Evolutionary conservation across 2,888 invertebrate genomes (phyloP).

Genomic region (Tenthredo notha): DNA sequence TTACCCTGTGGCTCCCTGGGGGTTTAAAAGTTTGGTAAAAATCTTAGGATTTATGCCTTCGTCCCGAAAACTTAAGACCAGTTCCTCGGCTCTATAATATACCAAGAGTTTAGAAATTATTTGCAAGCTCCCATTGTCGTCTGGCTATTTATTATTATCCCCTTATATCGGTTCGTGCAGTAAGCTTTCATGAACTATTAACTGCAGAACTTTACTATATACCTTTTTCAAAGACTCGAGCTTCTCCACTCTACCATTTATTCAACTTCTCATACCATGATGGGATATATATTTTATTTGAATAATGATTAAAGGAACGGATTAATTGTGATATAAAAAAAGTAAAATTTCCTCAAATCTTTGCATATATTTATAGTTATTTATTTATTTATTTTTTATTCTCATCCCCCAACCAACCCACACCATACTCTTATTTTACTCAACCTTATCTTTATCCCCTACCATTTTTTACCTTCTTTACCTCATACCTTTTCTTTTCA

Average conservation of each 20-base stretch:
- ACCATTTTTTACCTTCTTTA: not conserved
- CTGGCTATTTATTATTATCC: constrained; percentile 74
- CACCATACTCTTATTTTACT: not conserved
- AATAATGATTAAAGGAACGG: not conserved
- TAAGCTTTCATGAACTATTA: constrained; percentile 41
- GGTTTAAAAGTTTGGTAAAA: constrained; percentile 42
- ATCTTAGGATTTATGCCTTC: constrained; percentile 39
- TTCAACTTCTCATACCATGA: not conserved
- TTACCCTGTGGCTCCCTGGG: constrained; percentile 11
- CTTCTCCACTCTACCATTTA: not conserved
- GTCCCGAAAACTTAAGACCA: not conserved
- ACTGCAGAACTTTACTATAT: constrained; percentile 27
- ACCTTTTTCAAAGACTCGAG: not conserved
- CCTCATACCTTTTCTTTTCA: not conserved
- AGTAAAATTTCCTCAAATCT: constrained; percentile 28
- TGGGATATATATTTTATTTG: not conserved
- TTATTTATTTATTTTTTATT: not conserved
- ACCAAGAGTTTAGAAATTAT: constrained; percentile 61
- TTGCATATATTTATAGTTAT: not conserved
- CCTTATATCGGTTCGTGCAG: constrained; percentile 53
- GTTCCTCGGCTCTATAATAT: not conserved
- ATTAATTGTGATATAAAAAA: too few species aligned
- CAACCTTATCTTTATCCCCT: constrained; percentile 25
- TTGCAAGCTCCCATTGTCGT: constrained; percentile 64
- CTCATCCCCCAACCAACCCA: not conserved